phyloP scores from a whole-genome alignment of 1,140 invertebrate species.

The Macrosteles quadrilineatus region DNA sequence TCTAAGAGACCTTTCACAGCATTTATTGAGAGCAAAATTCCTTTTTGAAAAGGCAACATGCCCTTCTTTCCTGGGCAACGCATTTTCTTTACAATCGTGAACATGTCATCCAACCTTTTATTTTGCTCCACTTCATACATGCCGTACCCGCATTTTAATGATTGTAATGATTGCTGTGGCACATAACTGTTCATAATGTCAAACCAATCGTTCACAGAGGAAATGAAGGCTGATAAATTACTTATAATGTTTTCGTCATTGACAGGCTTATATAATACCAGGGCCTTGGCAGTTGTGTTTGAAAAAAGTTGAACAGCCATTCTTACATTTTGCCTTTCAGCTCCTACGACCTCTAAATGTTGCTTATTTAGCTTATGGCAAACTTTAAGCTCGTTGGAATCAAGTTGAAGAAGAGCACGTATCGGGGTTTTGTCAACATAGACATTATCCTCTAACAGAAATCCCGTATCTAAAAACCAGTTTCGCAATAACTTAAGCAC shows the following conservation, averaged over 20 bases:
- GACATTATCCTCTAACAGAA: slow-evolving; percentile 34
- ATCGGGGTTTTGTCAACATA: slow-evolving; percentile 35
- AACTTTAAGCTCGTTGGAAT: slow-evolving; percentile 34
- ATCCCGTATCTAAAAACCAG: slow-evolving; percentile 43
- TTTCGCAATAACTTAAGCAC: slow-evolving; percentile 45
- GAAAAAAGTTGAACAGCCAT: slow-evolving; percentile 39
- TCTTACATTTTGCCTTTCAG: slow-evolving; percentile 36
- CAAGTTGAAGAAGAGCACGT: slow-evolving; percentile 24
- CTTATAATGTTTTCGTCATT: slow-evolving; percentile 7
- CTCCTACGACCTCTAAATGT: slow-evolving; percentile 33
- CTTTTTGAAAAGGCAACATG: slow-evolving; percentile 39
- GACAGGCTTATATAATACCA: slow-evolving; percentile 26
- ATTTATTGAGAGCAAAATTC: slow-evolving; percentile 26
- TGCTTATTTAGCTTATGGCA: slow-evolving; percentile 34
- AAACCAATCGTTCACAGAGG: slow-evolving; percentile 35
- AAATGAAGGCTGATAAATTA: slow-evolving; percentile 15
- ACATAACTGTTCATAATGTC: slow-evolving; percentile 34
- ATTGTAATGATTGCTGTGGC: slow-evolving; percentile 1
- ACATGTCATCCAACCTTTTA: slow-evolving; percentile 29
- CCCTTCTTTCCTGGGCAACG: slow-evolving; percentile 33
- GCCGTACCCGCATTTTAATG: slow-evolving; percentile 33
- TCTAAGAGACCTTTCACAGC: not conserved
- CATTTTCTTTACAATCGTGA: slow-evolving; percentile 33
- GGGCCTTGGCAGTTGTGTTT: slow-evolving; percentile 36
- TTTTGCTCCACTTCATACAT: slow-evolving; percentile 29